Evolutionary conservation across 2,888 invertebrate species (phyloP).

Genomic region (Rotaria socialis): DNA sequence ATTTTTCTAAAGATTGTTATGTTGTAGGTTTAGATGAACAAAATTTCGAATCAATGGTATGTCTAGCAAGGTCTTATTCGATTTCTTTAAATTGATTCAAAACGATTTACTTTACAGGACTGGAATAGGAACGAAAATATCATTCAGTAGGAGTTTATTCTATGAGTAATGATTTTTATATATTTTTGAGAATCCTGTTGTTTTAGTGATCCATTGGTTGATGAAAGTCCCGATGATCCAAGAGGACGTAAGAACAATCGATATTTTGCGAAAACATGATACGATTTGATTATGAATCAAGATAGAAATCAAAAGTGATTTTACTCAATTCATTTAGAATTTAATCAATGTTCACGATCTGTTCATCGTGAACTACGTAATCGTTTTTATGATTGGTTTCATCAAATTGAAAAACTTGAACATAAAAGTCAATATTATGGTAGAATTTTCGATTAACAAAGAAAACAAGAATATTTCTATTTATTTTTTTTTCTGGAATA

Average conservation of each 20-base stretch:
- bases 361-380: slow-evolving; percentile 1
- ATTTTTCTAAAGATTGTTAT: not conserved
- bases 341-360: not conserved
- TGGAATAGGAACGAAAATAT: not conserved
- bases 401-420: slow-evolving; percentile 6
- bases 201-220: not conserved
- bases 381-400: slow-evolving; percentile 11
- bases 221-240: not conserved
- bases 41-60: not conserved
- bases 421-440: slow-evolving; percentile 26
- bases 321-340: not conserved
- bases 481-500: not conserved
- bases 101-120: not conserved
- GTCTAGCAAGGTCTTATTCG: too few relatives aligned
- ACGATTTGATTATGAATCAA: too few relatives aligned
- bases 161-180: too few relatives aligned
- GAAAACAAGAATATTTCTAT: not conserved
- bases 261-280: too few relatives aligned
- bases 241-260: not conserved
- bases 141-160: not conserved
- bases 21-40: not conserved
- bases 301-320: too few relatives aligned
- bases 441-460: not conserved
- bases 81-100: not conserved
- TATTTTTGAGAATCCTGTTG: not conserved